phyloP scores from a whole-genome alignment of 2,113 vertebrate genomes.

The Periophthalmus modestus region DNA sequence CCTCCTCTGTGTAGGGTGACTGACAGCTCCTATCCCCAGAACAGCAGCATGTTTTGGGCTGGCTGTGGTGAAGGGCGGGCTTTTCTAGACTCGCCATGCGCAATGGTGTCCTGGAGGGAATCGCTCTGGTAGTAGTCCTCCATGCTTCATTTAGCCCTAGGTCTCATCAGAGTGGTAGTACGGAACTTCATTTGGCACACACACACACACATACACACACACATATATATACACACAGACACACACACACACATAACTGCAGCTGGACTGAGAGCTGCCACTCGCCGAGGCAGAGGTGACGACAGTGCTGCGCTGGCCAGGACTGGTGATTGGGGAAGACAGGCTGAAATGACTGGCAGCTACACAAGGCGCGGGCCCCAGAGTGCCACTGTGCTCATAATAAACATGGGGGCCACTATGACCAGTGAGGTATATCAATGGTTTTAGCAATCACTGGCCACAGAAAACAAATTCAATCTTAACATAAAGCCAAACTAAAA shows the following conservation, averaged over 20 bases:
- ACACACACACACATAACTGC: slow-evolving; percentile 44
- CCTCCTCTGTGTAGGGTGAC: slow-evolving; percentile 35
- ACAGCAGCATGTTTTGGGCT: slow-evolving; percentile 24
- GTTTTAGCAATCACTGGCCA: neutral
- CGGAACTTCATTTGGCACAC: slow-evolving; percentile 83
- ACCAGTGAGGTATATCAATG: neutral
- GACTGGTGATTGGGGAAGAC: slow-evolving; percentile 65
- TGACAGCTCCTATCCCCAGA: slow-evolving; percentile 50
- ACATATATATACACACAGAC: slow-evolving; percentile 30
- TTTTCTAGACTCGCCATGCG: neutral
- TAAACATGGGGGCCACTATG: neutral
- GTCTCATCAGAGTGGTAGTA: slow-evolving; percentile 83
- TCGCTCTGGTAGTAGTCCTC: slow-evolving; percentile 57
- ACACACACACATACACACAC: slow-evolving; percentile 35
- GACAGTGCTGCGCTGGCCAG: slow-evolving; percentile 66
- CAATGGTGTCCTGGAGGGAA: slow-evolving; percentile 77
- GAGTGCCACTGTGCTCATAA: slow-evolving; percentile 28
- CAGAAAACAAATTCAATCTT: neutral
- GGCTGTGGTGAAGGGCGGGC: neutral
- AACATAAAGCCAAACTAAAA: too few relatives aligned
- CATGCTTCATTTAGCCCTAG: slow-evolving; percentile 69
- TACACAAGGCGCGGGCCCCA: slow-evolving; percentile 76
- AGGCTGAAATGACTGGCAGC: slow-evolving; percentile 85
- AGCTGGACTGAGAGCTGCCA: slow-evolving; percentile 84
- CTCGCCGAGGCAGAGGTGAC: slow-evolving; percentile 82